These are phyloP conservation scores for Sphaerolaimus hirsutus DNA, from an alignment of 2,888 invertebrate species.

Conservation along the genomic window DNA sequence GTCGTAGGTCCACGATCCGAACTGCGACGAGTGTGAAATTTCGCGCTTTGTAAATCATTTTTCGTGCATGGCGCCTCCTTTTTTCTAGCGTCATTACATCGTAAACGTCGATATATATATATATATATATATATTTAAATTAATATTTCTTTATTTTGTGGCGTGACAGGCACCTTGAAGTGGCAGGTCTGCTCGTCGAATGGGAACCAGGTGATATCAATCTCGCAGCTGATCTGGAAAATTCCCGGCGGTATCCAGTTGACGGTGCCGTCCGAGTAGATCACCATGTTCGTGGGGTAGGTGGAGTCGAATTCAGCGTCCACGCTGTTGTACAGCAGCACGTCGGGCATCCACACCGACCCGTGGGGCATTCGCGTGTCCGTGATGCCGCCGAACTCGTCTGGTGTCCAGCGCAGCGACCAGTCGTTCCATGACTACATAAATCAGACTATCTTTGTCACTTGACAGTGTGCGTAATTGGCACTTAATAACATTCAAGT, in stretches of 20 bases:
- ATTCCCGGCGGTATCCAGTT: constrained; percentile 41
- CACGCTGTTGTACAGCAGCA: constrained; percentile 38
- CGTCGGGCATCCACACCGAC: constrained; percentile 87
- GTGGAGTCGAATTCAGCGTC: constrained; percentile 28
- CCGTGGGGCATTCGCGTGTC: constrained; percentile 78
- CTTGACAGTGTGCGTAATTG: background rate
- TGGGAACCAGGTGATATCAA: constrained; percentile 97
- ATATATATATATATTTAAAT: too few species aligned
- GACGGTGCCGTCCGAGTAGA: constrained; percentile 20
- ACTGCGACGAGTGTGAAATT: constrained; percentile 45
- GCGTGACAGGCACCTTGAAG: constrained; percentile 15
- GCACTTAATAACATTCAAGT: constrained; percentile 34
- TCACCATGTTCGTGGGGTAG: constrained; percentile 26
- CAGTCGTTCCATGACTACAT: constrained; percentile 68
- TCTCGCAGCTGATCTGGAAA: constrained; percentile 92
- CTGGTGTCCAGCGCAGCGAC: constrained; percentile 82
- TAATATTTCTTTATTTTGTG: background rate
- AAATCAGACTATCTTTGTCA: background rate
- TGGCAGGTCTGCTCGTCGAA: constrained; percentile 94
- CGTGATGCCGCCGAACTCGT: constrained; percentile 74
- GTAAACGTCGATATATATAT: too few species aligned
- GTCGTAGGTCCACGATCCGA: constrained; percentile 94
- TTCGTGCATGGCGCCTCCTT: too few species aligned
- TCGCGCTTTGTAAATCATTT: too few species aligned
- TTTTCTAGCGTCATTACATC: too few species aligned